Evolutionary conservation across 2,113 vertebrate species (phyloP).

Genomic region (Macaca nemestrina): DNA sequence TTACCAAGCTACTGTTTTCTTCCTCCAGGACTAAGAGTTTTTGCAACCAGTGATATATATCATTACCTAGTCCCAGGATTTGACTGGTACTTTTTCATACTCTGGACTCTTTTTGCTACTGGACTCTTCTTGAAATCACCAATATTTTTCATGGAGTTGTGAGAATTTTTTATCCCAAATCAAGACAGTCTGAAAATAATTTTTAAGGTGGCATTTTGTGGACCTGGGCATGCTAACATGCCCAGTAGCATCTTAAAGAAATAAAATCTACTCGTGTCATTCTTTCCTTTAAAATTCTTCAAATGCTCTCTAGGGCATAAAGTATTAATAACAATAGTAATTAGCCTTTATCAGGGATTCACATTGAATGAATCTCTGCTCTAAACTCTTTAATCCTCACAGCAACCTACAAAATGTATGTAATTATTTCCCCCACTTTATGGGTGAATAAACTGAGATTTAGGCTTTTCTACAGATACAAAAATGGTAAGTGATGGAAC

Average conservation of each 20-base stretch:
- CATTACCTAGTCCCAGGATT: neutral
- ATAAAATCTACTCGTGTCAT: neutral
- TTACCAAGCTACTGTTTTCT: neutral
- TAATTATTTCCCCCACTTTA: neutral
- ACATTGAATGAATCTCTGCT: neutral
- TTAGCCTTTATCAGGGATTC: neutral
- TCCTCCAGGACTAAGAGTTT: constrained; percentile 10
- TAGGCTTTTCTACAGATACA: neutral
- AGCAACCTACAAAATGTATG: neutral
- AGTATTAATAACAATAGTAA: neutral
- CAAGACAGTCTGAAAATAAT: neutral
- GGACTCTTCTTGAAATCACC: neutral
- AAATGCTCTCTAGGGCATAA: neutral
- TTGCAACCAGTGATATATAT: neutral
- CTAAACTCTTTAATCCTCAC: neutral
- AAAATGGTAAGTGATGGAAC: neutral
- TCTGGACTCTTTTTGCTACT: neutral
- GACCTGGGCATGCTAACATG: neutral
- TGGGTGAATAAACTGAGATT: neutral
- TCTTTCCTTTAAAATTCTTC: neutral
- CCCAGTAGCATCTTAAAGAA: neutral
- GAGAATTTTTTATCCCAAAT: neutral
- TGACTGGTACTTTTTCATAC: neutral
- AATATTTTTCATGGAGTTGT: neutral
- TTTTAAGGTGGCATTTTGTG: neutral